phyloP scores from a whole-genome alignment of 2,888 invertebrate species.

The Gasteruption jaculator region DNA sequence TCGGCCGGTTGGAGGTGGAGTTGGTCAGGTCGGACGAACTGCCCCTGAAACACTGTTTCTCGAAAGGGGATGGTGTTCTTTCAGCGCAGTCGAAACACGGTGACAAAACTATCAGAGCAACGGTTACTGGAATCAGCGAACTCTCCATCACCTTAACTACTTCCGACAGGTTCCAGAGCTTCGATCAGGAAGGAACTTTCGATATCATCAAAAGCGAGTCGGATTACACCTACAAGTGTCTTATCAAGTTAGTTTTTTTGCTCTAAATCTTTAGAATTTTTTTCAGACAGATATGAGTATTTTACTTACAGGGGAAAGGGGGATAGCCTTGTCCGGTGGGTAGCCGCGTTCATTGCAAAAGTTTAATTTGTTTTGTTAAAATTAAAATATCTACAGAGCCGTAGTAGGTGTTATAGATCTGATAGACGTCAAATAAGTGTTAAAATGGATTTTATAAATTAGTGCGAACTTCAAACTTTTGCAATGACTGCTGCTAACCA shows the following conservation, averaged over 20 bases:
- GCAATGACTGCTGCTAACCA: too few species aligned
- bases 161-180: slow-evolving; percentile 23
- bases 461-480: too few species aligned
- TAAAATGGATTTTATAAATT: too few species aligned
- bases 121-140: slow-evolving; percentile 26
- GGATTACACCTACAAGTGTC: slow-evolving; percentile 31
- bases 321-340: too few species aligned
- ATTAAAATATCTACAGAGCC: too few species aligned
- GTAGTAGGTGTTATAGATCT: too few species aligned
- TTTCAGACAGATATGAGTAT: not conserved
- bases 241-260: slow-evolving; percentile 25
- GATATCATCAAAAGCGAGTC: slow-evolving; percentile 31
- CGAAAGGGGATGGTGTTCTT: slow-evolving; percentile 28
- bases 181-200: slow-evolving; percentile 29
- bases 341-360: too few species aligned
- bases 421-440: too few species aligned
- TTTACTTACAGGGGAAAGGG: not conserved
- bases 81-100: slow-evolving; percentile 27
- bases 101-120: slow-evolving; percentile 22
- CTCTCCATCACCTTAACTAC: slow-evolving; percentile 25
- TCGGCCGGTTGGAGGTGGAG: slow-evolving; percentile 28
- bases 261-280: not conserved
- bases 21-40: slow-evolving; percentile 24
- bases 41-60: slow-evolving; percentile 28
- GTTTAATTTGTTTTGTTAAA: too few species aligned